Evolutionary conservation across 2,797 vertebrate genomes (phyloP).

Genomic region (Ctenochaetus hawaiiensis): DNA sequence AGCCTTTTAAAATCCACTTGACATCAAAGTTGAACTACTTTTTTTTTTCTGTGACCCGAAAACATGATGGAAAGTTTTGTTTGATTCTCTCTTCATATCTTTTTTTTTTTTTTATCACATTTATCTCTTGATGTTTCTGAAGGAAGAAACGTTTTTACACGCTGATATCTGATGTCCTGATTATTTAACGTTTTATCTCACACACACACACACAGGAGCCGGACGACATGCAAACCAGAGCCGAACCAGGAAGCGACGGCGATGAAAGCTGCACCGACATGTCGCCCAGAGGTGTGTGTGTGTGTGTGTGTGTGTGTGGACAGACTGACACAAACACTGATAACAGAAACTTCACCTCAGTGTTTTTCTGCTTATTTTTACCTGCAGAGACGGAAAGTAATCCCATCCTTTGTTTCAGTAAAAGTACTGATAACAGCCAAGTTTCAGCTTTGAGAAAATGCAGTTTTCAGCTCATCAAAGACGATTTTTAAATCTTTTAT

Average conservation of each 20-base stretch:
- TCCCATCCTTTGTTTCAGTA: no score
- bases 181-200: conserved; percentile 11
- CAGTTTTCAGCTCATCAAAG: neutral
- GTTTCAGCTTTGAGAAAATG: neutral
- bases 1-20: neutral
- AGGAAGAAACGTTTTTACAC: conserved; percentile 25
- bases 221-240: conserved; percentile 38
- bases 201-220: conserved; percentile 27
- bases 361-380: no score
- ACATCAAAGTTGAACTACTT: neutral
- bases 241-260: conserved; percentile 29
- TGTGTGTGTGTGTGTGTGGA: neutral
- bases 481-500: neutral
- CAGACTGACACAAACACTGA: neutral
- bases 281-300: no score
- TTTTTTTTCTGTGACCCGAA: neutral
- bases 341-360: neutral
- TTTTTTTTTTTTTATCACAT: neutral
- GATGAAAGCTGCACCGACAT: neutral
- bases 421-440: no score
- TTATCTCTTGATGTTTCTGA: neutral
- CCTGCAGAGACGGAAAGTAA: no score
- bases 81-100: neutral
- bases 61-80: neutral
- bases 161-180: conserved; percentile 32